These are phyloP conservation scores for Capricornis sumatraensis DNA, from an alignment of 2,113 vertebrate species.

Conservation along the genomic window DNA sequence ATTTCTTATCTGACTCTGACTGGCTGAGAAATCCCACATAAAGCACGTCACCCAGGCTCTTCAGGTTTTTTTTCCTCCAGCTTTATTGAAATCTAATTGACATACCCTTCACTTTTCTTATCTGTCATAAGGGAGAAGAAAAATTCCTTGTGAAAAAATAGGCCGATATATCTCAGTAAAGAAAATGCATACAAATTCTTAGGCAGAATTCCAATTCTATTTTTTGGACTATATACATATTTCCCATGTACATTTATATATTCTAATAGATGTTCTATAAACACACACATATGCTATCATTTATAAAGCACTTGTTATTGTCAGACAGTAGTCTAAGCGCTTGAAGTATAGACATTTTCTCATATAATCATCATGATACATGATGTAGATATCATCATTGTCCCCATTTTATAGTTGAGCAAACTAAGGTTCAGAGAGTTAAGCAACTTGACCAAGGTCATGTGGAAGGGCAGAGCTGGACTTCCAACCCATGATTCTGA, in stretches of 20 bases:
- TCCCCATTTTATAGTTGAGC: not conserved
- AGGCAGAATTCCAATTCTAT: constrained; percentile 22
- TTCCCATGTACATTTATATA: not conserved
- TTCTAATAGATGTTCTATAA: not conserved
- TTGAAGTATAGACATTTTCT: not conserved
- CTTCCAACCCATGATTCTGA: not conserved
- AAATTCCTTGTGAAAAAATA: constrained; percentile 15
- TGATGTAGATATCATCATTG: not conserved
- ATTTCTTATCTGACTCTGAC: constrained; percentile 7
- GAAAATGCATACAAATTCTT: not conserved
- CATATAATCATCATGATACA: not conserved
- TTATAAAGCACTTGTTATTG: not conserved
- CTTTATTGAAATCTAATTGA: not conserved
- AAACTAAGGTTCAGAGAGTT: not conserved
- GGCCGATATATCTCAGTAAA: not conserved
- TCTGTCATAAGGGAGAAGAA: not conserved
- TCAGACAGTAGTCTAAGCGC: not conserved
- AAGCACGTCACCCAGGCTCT: not conserved
- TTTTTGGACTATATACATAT: not conserved
- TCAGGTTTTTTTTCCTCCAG: not conserved
- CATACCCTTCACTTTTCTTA: not conserved
- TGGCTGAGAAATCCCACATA: not conserved
- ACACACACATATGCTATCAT: not conserved
- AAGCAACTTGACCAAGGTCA: not conserved
- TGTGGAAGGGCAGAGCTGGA: not conserved